Base-by-base conservation (phyloP, 2,113 vertebrate genomes). In the Megaleporinus macrocephalus region DNA sequence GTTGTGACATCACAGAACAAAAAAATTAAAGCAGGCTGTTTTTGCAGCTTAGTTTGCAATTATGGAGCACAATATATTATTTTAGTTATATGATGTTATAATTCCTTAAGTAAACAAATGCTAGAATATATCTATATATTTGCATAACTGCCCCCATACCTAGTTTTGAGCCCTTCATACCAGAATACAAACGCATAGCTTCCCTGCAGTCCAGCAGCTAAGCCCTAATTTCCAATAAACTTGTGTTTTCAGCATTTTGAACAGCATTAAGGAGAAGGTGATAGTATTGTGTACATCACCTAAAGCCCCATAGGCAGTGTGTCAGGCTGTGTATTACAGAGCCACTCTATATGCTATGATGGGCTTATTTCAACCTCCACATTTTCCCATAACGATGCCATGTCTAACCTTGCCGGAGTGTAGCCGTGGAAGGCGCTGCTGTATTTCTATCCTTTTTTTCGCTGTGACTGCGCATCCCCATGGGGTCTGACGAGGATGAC, bases 371-470 rank as follows among this genome's bases (percentile, higher is more conserved):
- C 10, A 49, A 47, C 61, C 74, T 85, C 61, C 75, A 20, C 26
- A n/a, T 81, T 80, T 81, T 80, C 44, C 57, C 27, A 51, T 75
- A 41, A 36, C 61, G 27, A 73, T 81, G 55, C 44, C 70, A 77
- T 68, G 51, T 24, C 66, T 72, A 80, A 76, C 61, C 6, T 33
- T 68, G 49, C 44, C n/a, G 30, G 53, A 73, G 18, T 44, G 18
- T 70, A 11, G 41, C 24, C 9, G 72, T 47, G 47, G 13, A 69
- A 84, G 76, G 41, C 27, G 1, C 47, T 66, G 75, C 24, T 70
- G 57, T 78, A 79, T 82, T 76, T 82, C 68, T 33, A 78, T 81
- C 61, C 22, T 22, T 75, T 79, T 75, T 79, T 68, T 74, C 33
- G 47, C 76, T 29, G 15, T 36, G 84, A 74, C 76, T 79, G 62